Evolutionary conservation across 2,888 invertebrate species (phyloP), one percentile per base, ranked within the genome.

Genomic region (Phymatocera aterrima): DNA sequence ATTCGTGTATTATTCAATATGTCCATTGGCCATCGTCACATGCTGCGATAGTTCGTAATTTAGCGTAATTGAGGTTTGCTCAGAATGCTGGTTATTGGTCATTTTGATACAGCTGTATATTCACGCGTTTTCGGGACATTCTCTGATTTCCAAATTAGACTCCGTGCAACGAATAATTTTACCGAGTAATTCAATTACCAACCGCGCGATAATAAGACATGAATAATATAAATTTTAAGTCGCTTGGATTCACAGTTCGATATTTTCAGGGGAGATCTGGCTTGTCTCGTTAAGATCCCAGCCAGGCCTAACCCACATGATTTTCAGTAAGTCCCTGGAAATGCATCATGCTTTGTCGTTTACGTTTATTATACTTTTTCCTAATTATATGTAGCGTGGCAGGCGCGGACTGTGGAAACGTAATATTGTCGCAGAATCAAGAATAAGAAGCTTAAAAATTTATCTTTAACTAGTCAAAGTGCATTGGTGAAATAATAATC

Each of bases 181-280:
- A n/a, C n/a, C n/a, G n/a, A n/a, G n/a, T n/a, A n/a, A n/a, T n/a
- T n/a, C n/a, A n/a, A n/a, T n/a, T n/a, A n/a, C n/a, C n/a, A n/a
- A n/a, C n/a, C 21, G 10, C 28, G 28, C 24, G 1, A 57, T 57
- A 6, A 72, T 28, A 48, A 10, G 34, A 70, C 1, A 34, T 34
- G n/a, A 51, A 12, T 72, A 18, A 37, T 6, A 43, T 6, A 43
- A n/a, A n/a, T n/a, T 43, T 61, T 2, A 34, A 51, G 72, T 72
- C 51, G 72, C 48, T 48, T 51, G 72, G n/a, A 72, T 72, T 72
- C 31, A 72, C 51, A 34, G 72, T 87, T 82, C 85, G 87, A 84
- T 89, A 86, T 88, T 93, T 93, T 90, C 93, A 93, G 93, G 92
- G 93, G 93, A 86, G 93, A 93, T 88, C 89, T 90, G 88, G 86